phyloP scores from a whole-genome alignment of 2,797 vertebrate species.

The Pristis pectinata region DNA sequence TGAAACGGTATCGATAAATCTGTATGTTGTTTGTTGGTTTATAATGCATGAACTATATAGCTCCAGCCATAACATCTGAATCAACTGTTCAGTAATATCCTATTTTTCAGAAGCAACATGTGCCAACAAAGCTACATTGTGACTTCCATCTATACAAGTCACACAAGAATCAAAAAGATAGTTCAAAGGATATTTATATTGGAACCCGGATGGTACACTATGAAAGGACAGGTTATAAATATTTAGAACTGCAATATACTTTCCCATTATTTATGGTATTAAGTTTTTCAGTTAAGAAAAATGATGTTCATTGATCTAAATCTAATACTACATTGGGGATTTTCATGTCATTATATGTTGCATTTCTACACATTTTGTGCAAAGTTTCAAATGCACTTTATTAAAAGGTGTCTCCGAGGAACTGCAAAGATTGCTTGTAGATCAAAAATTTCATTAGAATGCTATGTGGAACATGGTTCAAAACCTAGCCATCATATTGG shows the following conservation, averaged over 20 bases:
- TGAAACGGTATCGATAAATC: not conserved
- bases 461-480: not conserved
- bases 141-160: not conserved
- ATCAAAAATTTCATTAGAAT: not conserved
- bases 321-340: not conserved
- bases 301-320: not conserved
- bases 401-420: not conserved
- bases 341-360: not conserved
- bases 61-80: not conserved
- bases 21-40: not conserved
- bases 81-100: not conserved
- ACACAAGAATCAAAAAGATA: not conserved
- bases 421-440: not conserved
- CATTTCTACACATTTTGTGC: not conserved
- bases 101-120: not conserved
- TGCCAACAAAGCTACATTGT: not conserved
- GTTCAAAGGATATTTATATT: not conserved
- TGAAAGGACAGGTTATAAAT: not conserved
- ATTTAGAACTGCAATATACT: not conserved
- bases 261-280: not conserved
- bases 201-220: not conserved
- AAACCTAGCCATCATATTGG: not conserved
- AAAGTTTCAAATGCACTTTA: not conserved
- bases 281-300: not conserved
- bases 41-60: not conserved